Base-by-base conservation (phyloP, 2,888 invertebrate genomes). In the Resseliella maxima region DNA sequence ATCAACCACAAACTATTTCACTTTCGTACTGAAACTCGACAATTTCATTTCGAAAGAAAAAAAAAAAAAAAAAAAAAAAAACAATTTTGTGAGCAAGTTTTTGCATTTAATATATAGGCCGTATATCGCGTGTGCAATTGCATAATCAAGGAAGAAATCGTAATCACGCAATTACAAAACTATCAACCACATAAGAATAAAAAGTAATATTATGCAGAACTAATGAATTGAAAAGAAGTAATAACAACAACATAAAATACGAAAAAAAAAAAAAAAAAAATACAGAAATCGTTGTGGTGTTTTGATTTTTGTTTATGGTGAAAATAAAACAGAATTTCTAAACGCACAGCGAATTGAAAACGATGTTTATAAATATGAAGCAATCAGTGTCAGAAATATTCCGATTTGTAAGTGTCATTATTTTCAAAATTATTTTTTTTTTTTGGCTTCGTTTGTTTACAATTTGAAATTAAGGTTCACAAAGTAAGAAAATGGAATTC, bases 381-480 rank as follows among this genome's bases (percentile, higher is more conserved):
- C 31, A 1, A 31, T 12, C 31, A 72, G 72, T 72, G 72, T 31
- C 72, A 0, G 31, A 72, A 31, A 72, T 72, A 31, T 72, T 72
- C 15, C 35, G 72, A 12, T 72, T 72, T 72, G 72, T 72, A 72
- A 72, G 72, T 72, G 27, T 27, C 72, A 12, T 41, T 41, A n/a
- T n/a, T n/a, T n/a, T n/a, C n/a, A n/a, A n/a, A n/a, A n/a, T n/a
- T n/a, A n/a, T 41, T 41, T 41, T 41, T 12, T 41, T 41, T 12
- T 41, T 50, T 18, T 50, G 1, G 12, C 5, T 31, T 59, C 31
- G 2, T 31, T 15, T 24, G 24, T 35, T 72, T 72, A 31, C 15
- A n/a, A n/a, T n/a, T n/a, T n/a, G n/a, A n/a, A n/a, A n/a, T n/a
- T n/a, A n/a, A n/a, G n/a, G n/a, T n/a, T n/a, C n/a, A n/a, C n/a